These are phyloP conservation scores for Cygnus atratus DNA, from an alignment of 2,113 vertebrate species.

Conservation along the genomic window DNA sequence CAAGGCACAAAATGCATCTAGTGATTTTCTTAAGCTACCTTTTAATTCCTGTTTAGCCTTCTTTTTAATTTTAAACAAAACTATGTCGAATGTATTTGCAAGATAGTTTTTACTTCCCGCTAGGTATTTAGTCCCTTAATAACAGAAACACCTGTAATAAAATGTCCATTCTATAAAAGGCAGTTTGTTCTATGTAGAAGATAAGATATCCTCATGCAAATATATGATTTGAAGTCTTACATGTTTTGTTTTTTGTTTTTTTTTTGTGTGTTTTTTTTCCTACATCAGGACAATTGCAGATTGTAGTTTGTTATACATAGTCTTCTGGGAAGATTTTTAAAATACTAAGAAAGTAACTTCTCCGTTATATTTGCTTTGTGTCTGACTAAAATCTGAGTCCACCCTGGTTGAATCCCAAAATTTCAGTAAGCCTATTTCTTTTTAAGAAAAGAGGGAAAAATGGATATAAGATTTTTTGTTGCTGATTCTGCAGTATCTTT, in stretches of 20 bases:
- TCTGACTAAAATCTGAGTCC: not conserved
- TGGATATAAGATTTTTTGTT: not conserved
- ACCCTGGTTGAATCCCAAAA: not conserved
- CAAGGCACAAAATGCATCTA: not conserved
- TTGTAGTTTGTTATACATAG: not conserved
- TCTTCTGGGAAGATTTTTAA: conserved; percentile 10
- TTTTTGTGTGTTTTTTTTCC: not conserved
- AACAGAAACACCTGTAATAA: not conserved
- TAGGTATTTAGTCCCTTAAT: not conserved
- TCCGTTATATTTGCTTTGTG: not conserved
- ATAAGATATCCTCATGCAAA: not conserved
- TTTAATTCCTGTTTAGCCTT: not conserved
- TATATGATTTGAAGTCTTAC: not conserved
- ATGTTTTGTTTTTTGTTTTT: not conserved
- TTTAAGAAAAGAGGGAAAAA: not conserved
- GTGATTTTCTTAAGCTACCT: not conserved
- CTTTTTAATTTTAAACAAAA: not conserved
- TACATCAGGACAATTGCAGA: not conserved
- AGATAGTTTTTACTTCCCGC: not conserved
- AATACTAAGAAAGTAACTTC: not conserved
- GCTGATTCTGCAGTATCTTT: not conserved
- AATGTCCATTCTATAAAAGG: not conserved
- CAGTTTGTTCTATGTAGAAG: not conserved
- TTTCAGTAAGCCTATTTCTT: not conserved
- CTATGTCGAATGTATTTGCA: not conserved